A percentile compares a stretch with the other conserved stretches of the same genome.
These are phyloP conservation scores for Miniopterus natalensis DNA, from an alignment of 2,113 vertebrate species.

Conservation along the genomic window DNA sequence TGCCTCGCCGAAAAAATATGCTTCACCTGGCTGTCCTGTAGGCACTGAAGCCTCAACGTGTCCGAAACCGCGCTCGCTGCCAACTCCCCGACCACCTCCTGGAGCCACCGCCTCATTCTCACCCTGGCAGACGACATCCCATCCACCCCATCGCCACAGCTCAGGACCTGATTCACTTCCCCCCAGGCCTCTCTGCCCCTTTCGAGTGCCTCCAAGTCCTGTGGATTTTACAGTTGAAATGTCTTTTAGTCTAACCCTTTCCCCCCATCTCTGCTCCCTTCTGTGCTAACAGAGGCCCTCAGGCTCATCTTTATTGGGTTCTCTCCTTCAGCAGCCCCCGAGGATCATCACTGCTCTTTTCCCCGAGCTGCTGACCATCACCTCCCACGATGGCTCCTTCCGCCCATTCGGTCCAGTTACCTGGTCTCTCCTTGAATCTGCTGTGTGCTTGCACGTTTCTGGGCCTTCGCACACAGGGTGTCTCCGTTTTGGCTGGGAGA, in stretches of 20 bases:
- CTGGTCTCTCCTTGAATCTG: fast-evolving
- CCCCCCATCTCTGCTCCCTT: not conserved
- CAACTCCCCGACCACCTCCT: not conserved
- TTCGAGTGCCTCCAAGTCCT: not conserved
- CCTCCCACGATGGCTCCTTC: not conserved
- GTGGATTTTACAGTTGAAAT: not conserved
- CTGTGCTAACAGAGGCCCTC: not conserved
- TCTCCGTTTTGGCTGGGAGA: not conserved
- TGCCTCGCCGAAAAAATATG: not conserved
- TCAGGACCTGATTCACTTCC: not conserved
- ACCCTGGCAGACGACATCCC: not conserved
- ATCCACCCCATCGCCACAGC: not conserved
- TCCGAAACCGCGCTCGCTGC: fast-evolving
- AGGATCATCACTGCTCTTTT: not conserved
- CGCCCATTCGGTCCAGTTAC: too few species aligned
- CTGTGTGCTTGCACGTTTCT: not conserved
- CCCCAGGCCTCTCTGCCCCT: not conserved
- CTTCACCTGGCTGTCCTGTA: not conserved
- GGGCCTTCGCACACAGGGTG: not conserved
- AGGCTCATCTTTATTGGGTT: not conserved
- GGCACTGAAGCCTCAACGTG: not conserved
- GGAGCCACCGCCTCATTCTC: not conserved
- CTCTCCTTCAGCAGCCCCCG: not conserved
- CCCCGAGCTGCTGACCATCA: not conserved
- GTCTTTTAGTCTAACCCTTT: not conserved